phyloP scores from a whole-genome alignment of 2,888 invertebrate species.

The Parnassius mnemosyne region DNA sequence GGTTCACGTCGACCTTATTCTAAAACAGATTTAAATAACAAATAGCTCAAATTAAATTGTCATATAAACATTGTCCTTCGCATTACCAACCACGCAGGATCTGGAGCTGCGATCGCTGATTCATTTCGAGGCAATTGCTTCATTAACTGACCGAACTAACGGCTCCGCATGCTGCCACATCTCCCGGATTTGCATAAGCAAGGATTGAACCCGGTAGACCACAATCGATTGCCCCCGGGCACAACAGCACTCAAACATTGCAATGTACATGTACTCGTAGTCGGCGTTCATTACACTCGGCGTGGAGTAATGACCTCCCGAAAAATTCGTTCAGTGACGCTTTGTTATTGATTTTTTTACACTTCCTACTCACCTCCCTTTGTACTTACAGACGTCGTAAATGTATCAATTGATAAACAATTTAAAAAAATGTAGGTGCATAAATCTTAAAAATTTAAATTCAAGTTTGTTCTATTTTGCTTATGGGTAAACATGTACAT shows the following conservation, averaged over 20 bases:
- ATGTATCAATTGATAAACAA: conserved; percentile 19
- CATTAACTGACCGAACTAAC: conserved; percentile 3
- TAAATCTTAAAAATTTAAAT: conserved; percentile 15
- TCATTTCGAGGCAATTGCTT: conserved; percentile 2
- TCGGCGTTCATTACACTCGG: conserved; percentile 25
- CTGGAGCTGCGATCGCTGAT: conserved; percentile 1
- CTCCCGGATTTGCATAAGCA: conserved; percentile 21
- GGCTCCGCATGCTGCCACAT: neutral
- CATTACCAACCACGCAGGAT: too few species aligned
- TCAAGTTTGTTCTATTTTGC: neutral
- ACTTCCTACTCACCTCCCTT: conserved; percentile 23
- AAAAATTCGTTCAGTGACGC: conserved; percentile 26
- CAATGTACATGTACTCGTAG: conserved; percentile 12
- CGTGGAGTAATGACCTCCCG: conserved; percentile 24
- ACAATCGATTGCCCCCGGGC: conserved; percentile 23
- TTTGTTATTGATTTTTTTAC: conserved; percentile 24
- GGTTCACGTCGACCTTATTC: too few species aligned
- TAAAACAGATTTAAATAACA: too few species aligned
- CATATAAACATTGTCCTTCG: too few species aligned
- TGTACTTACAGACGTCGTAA: conserved; percentile 2
- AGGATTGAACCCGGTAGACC: conserved; percentile 26
- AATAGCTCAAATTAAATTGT: too few species aligned
- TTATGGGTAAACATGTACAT: too few species aligned
- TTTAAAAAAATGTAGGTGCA: conserved; percentile 11
- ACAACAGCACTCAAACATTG: conserved; percentile 27